Evolutionary conservation across 2,797 vertebrate genomes (phyloP), one percentile per base, ranked within the genome.

Genomic region (Odontamblyopus rebecca): DNA sequence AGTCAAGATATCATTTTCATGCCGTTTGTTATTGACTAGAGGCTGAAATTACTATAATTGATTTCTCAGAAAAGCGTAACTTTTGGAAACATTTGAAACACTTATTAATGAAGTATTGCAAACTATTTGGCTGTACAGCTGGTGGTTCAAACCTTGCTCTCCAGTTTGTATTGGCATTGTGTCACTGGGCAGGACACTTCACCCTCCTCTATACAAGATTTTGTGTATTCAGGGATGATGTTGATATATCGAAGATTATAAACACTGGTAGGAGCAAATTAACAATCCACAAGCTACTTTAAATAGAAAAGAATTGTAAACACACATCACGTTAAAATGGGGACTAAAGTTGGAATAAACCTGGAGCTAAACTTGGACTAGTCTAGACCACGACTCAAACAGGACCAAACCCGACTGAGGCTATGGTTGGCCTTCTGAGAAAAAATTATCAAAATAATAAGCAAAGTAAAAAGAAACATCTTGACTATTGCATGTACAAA

Each of bases 21-120:
- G 51, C 27, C 64, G 61, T 70, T 56, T 11, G 67, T 64, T 73
- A 77, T 71, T 18, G 0, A 74, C 60, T 15, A 70, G 68, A 75
- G 73, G 59, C 8, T 19, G 64, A 57, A 68, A 51, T 26, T 51
- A 16, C 15, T 48, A 18, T 50, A 4, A 64, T 35, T 76, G 66
- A 72, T 79, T 60, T 26, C 13, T 19, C 27, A 15, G 51, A 61
- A 57, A 26, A 26, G 61, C n/a, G 9, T 11, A 75, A 76, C 27
- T 60, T 18, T 67, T 48, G 13, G 15, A n/a, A 30, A 26, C 48
- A 27, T 30, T 53, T 32, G 50, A 32, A 32, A 67, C 4, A n/a
- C 15, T 67, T 3, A 11, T n/a, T 35, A 35, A 32, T 18, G 15
- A 61, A 61, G 60, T 19, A 35, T 11, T 26, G 32, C 4, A 11